These are phyloP conservation scores for Holacanthus passer DNA, from an alignment of 2,113 vertebrate species.

Conservation along the genomic window DNA sequence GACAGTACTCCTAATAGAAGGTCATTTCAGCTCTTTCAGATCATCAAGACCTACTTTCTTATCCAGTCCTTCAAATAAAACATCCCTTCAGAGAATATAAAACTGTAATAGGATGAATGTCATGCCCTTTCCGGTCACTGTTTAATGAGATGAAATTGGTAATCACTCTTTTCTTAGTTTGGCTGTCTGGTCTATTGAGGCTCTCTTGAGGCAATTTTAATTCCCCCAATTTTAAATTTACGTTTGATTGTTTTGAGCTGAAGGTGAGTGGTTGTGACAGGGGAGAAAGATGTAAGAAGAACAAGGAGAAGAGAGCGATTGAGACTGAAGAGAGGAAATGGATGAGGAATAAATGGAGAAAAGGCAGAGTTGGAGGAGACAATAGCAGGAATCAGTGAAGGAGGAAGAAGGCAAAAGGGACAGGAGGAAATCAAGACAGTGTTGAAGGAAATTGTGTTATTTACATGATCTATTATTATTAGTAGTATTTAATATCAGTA, in stretches of 20 bases:
- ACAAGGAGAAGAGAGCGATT: not conserved
- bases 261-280: not conserved
- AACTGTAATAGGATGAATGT: not conserved
- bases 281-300: not conserved
- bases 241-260: not conserved
- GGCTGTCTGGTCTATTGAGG: not conserved
- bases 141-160: not conserved
- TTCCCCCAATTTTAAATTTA: constrained; percentile 6
- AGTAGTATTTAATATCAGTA: too few species aligned
- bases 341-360: not conserved
- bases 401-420: not conserved
- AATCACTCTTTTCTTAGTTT: not conserved
- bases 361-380: not conserved
- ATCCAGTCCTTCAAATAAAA: not conserved
- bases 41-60: not conserved
- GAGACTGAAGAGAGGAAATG: not conserved
- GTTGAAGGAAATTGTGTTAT: not conserved
- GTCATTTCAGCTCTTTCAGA: not conserved
- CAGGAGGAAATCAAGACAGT: not conserved
- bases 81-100: not conserved
- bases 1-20: not conserved
- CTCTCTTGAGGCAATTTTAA: constrained; percentile 11
- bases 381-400: not conserved
- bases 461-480: too few species aligned
- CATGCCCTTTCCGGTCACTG: not conserved